phyloP scores from a whole-genome alignment of 2,888 invertebrate genomes.

The Tricholauxania praeusta region DNA sequence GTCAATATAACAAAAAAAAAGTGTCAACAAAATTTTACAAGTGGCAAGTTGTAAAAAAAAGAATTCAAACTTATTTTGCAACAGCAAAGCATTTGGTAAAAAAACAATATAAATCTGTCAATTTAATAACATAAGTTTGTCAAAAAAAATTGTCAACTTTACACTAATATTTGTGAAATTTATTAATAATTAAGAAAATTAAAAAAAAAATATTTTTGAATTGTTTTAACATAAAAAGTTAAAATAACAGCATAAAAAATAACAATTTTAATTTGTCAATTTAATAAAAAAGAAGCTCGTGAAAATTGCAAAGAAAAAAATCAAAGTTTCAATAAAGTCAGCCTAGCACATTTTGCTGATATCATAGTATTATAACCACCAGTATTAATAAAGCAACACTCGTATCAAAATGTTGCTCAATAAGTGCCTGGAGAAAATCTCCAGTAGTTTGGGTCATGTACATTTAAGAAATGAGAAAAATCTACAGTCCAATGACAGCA shows the following conservation, averaged over 20 bases:
- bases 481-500: constrained; percentile 44
- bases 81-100: neutral
- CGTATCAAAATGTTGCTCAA: constrained; percentile 62
- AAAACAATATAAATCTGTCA: neutral
- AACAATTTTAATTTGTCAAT: too few relatives aligned
- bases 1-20: neutral
- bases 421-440: constrained; percentile 66
- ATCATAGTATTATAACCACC: neutral
- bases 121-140: neutral
- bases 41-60: neutral
- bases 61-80: neutral
- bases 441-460: constrained; percentile 60
- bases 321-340: too few relatives aligned
- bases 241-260: too few relatives aligned
- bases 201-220: too few relatives aligned
- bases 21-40: neutral
- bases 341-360: too few relatives aligned
- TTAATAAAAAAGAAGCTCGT: too few relatives aligned
- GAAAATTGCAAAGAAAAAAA: too few relatives aligned
- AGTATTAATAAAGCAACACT: constrained; percentile 30
- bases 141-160: constrained; percentile 37
- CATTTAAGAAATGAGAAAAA: constrained; percentile 56
- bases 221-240: too few relatives aligned
- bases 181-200: too few relatives aligned
- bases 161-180: neutral